Percentiles rank a stretch among this genome's conserved stretches.
Evolutionary conservation across 35 echinoderm and acorn worm species (phyloP).

Genomic region (Eucidaris tribuloides): DNA sequence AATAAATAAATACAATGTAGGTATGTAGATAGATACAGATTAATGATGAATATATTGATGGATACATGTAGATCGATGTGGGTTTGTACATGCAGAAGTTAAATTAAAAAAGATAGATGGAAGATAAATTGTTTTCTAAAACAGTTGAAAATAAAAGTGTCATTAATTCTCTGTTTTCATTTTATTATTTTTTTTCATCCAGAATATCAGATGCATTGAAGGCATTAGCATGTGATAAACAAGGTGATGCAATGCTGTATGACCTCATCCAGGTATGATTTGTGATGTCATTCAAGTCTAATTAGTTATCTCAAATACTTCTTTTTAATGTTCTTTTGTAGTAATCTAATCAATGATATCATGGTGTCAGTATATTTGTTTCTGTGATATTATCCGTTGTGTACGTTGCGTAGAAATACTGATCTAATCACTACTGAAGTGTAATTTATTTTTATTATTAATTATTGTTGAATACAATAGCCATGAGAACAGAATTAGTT

Average conservation of each 20-base stretch:
- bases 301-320: no score
- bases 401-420: not conserved
- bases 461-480: no score
- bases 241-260: conserved; percentile 75
- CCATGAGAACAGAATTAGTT: no score
- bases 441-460: not conserved
- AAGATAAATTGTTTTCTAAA: not conserved
- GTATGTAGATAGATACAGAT: no score
- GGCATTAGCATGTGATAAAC: conserved; percentile 43
- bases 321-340: no score
- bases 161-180: not conserved
- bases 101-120: not conserved
- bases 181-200: conserved; percentile 2
- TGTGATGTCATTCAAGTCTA: not conserved
- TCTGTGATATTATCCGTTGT: not conserved
- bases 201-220: conserved; percentile 54
- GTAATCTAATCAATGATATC: no score
- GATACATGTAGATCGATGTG: no score
- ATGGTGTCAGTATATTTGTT: no score
- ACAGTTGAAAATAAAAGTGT: not conserved
- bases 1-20: no score
- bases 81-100: no score
- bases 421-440: not conserved
- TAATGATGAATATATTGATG: no score
- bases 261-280: conserved; percentile 76